Evolutionary conservation across 2,888 invertebrate species (phyloP), one percentile per base, ranked within the genome.

Genomic region (Scotopteryx bipunctaria): DNA sequence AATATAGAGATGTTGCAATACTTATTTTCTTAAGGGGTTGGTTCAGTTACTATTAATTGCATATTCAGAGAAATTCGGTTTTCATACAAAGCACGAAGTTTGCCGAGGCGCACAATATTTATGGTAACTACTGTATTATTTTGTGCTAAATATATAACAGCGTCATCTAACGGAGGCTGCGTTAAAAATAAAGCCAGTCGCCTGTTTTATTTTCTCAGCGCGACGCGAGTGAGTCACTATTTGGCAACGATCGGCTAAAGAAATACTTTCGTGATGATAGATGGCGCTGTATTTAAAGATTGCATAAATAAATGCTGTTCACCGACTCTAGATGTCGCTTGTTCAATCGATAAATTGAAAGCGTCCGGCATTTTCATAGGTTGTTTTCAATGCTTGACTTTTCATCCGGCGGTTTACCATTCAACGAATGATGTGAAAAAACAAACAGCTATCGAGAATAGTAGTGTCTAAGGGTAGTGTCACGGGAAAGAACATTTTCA

Each of bases 261-360:
- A 35, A 29, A 42, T 35, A n/a, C 35, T 21, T 17, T 13, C 3
- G n/a, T 17, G 16, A 36, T 27, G 25, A 9, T 25, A 49, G 49
- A 49, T 49, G 49, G 49, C 42, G 42, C 36, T 49, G 25, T 16
- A 19, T 15, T 2, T 1, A 21, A 35, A 23, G 16, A 27, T 6
- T 17, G 6, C 2, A 14, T 21, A 23, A 6, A 21, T 4, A 23
- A 14, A 21, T 21, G 27, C 11, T 14, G n/a, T 11, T 4, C 13
- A 27, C 9, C 8, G 27, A 25, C 15, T 14, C 33, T 60, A 66
- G 70, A 64, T 69, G 69, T 57, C 65, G 47, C 42, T 60, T 43
- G 36, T 9, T 38, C 41, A 43, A 36, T 31, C 41, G 23, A 43
- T 43, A 17, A 5, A 33, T 33, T 23, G 11, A 33, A 6, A 19